phyloP scores from a whole-genome alignment of 2,888 invertebrate species.

The Tachina fera region DNA sequence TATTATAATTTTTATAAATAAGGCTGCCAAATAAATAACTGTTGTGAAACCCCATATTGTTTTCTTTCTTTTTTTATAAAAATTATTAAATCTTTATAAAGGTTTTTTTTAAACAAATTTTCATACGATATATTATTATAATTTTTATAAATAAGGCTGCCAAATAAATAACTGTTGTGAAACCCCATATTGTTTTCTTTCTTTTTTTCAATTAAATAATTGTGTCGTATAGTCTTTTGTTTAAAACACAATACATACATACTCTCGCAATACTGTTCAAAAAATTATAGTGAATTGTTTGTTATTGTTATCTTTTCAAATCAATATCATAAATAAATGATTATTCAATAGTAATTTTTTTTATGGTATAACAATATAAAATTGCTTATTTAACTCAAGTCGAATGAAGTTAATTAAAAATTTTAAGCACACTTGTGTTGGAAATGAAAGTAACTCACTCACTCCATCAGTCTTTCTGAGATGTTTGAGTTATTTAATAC shows the following conservation, averaged over 20 bases:
- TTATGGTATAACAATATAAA: constrained; percentile 11
- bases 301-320: background rate
- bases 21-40: too few relatives aligned
- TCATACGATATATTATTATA: too few relatives aligned
- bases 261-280: background rate
- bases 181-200: background rate
- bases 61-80: too few relatives aligned
- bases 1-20: too few relatives aligned
- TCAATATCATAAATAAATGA: constrained; percentile 26
- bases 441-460: constrained; percentile 19
- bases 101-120: too few relatives aligned
- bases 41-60: too few relatives aligned
- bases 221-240: constrained; percentile 16
- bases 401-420: constrained; percentile 11
- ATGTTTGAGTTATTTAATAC: background rate
- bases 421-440: constrained; percentile 16
- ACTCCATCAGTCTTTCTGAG: too few relatives aligned
- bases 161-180: background rate
- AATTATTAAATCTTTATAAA: too few relatives aligned
- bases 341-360: constrained; percentile 6
- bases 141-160: too few relatives aligned
- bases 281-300: constrained; percentile 7
- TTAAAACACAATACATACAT: constrained; percentile 13
- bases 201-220: background rate
- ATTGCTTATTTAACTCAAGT: constrained; percentile 10